phyloP scores from a whole-genome alignment of 2,888 invertebrate genomes.

The Diarsia dahlii region DNA sequence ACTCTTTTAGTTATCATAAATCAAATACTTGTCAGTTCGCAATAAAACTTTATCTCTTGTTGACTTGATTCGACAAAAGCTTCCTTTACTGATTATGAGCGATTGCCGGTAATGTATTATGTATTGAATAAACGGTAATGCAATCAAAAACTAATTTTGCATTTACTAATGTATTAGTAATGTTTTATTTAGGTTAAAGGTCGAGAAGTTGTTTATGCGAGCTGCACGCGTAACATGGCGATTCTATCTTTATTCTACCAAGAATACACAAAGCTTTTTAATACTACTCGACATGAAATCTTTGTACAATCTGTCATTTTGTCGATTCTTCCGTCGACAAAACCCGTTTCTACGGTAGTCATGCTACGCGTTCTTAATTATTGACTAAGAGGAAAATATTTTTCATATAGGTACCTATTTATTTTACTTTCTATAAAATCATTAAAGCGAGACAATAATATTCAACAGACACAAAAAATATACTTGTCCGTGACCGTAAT shows the following conservation, averaged over 20 bases:
- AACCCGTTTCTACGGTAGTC: too few species aligned
- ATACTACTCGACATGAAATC: too few species aligned
- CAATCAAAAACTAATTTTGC: constrained; percentile 52
- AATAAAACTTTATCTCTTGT: constrained; percentile 60
- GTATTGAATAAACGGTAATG: constrained; percentile 34
- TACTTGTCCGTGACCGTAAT: neutral
- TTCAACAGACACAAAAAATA: neutral
- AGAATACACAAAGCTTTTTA: too few species aligned
- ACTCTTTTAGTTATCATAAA: constrained; percentile 59
- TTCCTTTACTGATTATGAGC: constrained; percentile 58
- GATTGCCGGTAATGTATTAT: constrained; percentile 44
- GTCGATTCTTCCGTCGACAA: too few species aligned
- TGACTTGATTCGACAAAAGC: constrained; percentile 57
- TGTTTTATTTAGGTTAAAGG: constrained; percentile 27
- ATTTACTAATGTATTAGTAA: constrained; percentile 24
- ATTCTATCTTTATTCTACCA: too few species aligned
- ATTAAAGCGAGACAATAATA: neutral
- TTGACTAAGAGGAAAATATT: neutral
- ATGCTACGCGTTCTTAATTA: neutral
- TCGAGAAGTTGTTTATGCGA: constrained; percentile 9
- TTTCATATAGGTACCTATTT: too few species aligned
- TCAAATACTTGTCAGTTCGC: constrained; percentile 49
- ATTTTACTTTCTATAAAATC: neutral
- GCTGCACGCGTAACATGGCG: too few species aligned
- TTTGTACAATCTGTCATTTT: too few species aligned